Conservation (phyloP, 2,113 vertebrate species). For the Hippocampus barbouri region DNA sequence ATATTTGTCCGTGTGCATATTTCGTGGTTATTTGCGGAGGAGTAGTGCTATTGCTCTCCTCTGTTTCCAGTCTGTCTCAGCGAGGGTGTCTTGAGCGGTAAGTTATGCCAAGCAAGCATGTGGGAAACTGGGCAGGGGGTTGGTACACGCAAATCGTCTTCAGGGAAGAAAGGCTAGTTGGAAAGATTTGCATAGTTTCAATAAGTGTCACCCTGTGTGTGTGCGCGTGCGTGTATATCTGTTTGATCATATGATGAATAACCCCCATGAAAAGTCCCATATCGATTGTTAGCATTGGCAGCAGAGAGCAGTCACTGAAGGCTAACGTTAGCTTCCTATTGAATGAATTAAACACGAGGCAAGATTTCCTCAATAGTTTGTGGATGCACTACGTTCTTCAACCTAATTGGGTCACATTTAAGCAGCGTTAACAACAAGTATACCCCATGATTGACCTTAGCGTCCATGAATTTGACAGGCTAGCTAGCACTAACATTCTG, state of each 20-base stretch:
- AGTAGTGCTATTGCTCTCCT: background rate
- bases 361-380: background rate
- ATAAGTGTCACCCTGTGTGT: background rate
- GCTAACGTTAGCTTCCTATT: constrained; percentile 34
- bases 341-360: background rate
- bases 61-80: constrained; percentile 35
- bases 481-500: constrained; percentile 10
- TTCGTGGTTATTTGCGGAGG: background rate
- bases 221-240: background rate
- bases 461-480: constrained; percentile 2
- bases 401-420: background rate
- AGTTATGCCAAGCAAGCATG: constrained; percentile 27
- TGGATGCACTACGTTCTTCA: background rate
- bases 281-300: constrained; percentile 38
- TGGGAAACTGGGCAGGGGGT: constrained; percentile 23
- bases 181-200: background rate
- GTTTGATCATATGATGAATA: background rate
- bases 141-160: constrained; percentile 21
- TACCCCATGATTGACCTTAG: background rate
- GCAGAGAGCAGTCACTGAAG: background rate
- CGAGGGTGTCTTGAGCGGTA: constrained; percentile 33
- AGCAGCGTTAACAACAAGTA: background rate
- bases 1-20: background rate
- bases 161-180: background rate
- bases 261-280: background rate